These are phyloP conservation scores for Archips crataeganus DNA, from an alignment of 2,888 invertebrate genomes.

Conservation along the genomic window DNA sequence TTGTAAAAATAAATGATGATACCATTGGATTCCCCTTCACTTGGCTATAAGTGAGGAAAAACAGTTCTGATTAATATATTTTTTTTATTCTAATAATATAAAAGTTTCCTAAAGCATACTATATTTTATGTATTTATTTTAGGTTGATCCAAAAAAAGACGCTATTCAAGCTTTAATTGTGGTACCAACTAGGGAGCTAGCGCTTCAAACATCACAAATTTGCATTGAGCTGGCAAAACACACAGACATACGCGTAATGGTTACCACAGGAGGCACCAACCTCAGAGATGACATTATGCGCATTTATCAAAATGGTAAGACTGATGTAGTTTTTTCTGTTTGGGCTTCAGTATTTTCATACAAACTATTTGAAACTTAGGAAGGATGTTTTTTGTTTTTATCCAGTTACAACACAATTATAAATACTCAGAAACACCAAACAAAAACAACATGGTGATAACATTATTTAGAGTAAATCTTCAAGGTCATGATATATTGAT, in stretches of 20 bases:
- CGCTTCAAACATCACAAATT: conserved; percentile 99
- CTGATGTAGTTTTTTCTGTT: background rate
- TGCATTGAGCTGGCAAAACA: conserved; percentile 99
- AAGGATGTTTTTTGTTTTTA: background rate
- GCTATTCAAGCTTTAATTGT: conserved; percentile 99
- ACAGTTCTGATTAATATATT: conserved; percentile 55
- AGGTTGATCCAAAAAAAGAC: conserved; percentile 94
- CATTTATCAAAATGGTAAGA: conserved; percentile 97
- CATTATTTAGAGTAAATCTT: background rate
- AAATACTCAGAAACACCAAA: background rate
- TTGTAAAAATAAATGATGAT: conserved; percentile 67
- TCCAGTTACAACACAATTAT: background rate
- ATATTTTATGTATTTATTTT: conserved; percentile 44
- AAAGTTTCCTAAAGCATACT: conserved; percentile 18
- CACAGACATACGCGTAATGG: conserved; percentile 99
- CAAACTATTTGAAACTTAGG: no score
- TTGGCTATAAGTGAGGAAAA: conserved; percentile 78
- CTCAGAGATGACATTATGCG: conserved; percentile 99
- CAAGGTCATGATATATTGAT: background rate
- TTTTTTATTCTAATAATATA: background rate
- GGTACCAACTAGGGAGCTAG: conserved; percentile 99
- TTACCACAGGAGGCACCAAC: conserved; percentile 99
- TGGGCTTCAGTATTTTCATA: background rate
- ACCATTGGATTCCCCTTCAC: conserved; percentile 84
- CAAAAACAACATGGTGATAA: background rate